Evolutionary conservation across 37 sponge, comb jelly and placozoan species (phyloP).

Genomic region (Hexactinellida sp.): DNA sequence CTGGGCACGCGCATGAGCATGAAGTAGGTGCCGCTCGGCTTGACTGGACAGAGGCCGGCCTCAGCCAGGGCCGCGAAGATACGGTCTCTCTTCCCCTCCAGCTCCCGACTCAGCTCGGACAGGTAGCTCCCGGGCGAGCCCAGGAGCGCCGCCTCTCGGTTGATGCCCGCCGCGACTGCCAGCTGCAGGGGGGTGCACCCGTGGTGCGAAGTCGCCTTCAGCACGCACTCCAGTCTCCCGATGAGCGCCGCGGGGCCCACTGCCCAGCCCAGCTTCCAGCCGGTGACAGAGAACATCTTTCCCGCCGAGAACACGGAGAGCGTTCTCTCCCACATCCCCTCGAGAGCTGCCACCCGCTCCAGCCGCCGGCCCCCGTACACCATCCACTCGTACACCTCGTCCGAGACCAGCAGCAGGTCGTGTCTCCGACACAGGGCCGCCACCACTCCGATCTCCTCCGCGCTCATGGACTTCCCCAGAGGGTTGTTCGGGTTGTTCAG

Average conservation of each 20-base stretch:
- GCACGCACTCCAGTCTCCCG: slow-evolving; percentile 38
- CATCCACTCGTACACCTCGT: slow-evolving; percentile 98
- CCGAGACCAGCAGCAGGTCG: slow-evolving; percentile 79
- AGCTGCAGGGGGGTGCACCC: slow-evolving; percentile 59
- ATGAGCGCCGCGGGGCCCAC: slow-evolving; percentile 70
- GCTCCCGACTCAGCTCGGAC: neutral
- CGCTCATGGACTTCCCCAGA: neutral
- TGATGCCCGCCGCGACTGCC: neutral
- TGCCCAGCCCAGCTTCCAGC: slow-evolving; percentile 96
- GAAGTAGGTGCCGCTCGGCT: neutral
- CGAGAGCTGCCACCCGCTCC: slow-evolving; percentile 69
- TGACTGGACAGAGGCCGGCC: neutral
- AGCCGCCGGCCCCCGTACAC: slow-evolving; percentile 55
- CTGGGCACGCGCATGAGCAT: neutral
- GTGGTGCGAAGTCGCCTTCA: slow-evolving; percentile 38
- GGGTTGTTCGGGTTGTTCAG: slow-evolving; percentile 15
- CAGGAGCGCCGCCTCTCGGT: neutral
- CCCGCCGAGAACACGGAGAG: slow-evolving; percentile 91
- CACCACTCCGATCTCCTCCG: slow-evolving; percentile 68
- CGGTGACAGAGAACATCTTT: slow-evolving; percentile 91
- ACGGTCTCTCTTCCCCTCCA: neutral
- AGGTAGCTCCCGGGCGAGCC: neutral
- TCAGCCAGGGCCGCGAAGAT: neutral
- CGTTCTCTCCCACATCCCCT: slow-evolving; percentile 97
- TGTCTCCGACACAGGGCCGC: slow-evolving; percentile 77